These are phyloP conservation scores for Goniozus legneri DNA, from an alignment of 1,140 invertebrate species.

Conservation along the genomic window DNA sequence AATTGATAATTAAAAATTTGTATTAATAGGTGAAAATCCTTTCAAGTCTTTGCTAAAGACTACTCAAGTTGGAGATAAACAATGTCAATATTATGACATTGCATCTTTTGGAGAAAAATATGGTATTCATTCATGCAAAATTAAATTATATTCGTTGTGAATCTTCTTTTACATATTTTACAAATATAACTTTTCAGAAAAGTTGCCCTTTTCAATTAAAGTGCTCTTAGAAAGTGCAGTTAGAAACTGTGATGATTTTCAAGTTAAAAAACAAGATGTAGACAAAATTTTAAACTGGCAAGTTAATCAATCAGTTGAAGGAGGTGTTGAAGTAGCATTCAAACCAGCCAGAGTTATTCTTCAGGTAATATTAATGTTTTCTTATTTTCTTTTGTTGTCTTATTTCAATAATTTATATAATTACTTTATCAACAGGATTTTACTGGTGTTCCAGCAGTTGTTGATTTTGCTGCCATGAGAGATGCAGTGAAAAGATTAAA, in stretches of 20 bases:
- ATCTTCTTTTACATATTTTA: slow-evolving; percentile 3
- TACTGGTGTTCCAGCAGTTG: slow-evolving; percentile 96
- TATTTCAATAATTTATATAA: neutral
- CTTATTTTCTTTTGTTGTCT: slow-evolving; percentile 2
- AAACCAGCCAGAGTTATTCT: slow-evolving; percentile 93
- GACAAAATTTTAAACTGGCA: slow-evolving; percentile 91
- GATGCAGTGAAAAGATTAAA: slow-evolving; percentile 87
- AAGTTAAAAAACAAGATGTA: slow-evolving; percentile 82
- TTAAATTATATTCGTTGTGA: neutral
- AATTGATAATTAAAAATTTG: too few relatives aligned
- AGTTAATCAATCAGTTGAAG: slow-evolving; percentile 63
- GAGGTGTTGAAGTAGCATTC: slow-evolving; percentile 90
- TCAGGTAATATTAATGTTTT: slow-evolving; percentile 61
- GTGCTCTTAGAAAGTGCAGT: slow-evolving; percentile 93
- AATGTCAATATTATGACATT: slow-evolving; percentile 76
- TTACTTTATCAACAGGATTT: slow-evolving; percentile 65
- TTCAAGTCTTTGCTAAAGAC: slow-evolving; percentile 67
- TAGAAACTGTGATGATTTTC: slow-evolving; percentile 94
- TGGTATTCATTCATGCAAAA: slow-evolving; percentile 59
- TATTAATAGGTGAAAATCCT: slow-evolving; percentile 63
- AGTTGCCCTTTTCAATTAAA: slow-evolving; percentile 90
- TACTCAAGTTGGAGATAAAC: slow-evolving; percentile 62
- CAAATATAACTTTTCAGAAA: slow-evolving; percentile 55
- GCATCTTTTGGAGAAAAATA: slow-evolving; percentile 67
- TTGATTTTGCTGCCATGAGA: slow-evolving; percentile 98